Evolutionary conservation across 1,140 invertebrate species (phyloP), one percentile per base, ranked within the genome.

Genomic region (Anastrepha ludens): DNA sequence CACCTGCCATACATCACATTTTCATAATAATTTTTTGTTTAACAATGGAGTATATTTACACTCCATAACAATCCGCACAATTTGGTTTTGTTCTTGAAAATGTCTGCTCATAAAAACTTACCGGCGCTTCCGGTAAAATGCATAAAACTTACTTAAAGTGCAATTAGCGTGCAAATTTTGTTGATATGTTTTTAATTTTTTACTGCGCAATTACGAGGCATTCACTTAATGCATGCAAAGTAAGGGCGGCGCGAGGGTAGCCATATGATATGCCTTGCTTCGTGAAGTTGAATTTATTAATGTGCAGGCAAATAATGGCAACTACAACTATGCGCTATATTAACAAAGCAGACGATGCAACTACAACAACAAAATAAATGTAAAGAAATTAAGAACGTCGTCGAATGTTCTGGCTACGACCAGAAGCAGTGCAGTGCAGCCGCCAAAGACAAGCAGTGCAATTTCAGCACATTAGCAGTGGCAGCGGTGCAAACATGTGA

Each of bases 131-230:
- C 41, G 41, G 15, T 47, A 47, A 74, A 47, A 74, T 74, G 4
- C 41, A 47, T 74, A 74, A n/a, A n/a, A 47, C 41, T 74, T 74
- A 41, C 13, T 47, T 74, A 47, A 47, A 74, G 67, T 74, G 67
- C 44, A 74, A 74, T 74, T 74, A 74, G 39, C 39, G 41, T 44
- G 67, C 39, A 44, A 44, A 74, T 74, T 74, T 74, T 47, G 41
- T 17, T 39, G 5, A 74, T 74, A 74, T 74, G 15, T 39, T 74
- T 47, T 47, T 74, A 74, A 74, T 74, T 74, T 74, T 74, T 47
- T 62, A 74, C 67, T 13, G 15, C 41, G 17, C 15, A 74, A n/a
- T 47, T 47, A 74, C 15, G 41, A 17, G 47, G 15, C 15, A 39
- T 2, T 29, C 29, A 29, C 29, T 29, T 29, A 74, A 17, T 0